Conservation (phyloP, 1,140 invertebrate species). For the Drusus annulatus region DNA sequence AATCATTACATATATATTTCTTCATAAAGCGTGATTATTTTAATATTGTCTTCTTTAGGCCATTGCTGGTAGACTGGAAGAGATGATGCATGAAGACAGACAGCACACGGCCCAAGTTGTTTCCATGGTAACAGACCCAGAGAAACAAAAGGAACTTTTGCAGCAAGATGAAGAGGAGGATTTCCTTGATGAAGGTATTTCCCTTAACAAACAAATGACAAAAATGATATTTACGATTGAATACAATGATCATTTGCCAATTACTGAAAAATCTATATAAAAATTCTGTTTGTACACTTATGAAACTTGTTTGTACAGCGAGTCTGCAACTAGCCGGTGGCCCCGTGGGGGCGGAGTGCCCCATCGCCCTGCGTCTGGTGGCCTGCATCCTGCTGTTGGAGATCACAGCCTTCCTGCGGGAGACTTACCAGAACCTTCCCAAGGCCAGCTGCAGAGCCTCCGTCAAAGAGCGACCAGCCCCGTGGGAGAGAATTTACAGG, state of each 20-base stretch:
- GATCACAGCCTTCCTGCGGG: slow-evolving; percentile 96
- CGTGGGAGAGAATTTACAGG: slow-evolving; percentile 86
- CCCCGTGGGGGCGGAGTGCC: slow-evolving; percentile 80
- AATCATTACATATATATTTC: neutral
- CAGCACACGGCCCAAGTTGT: slow-evolving; percentile 79
- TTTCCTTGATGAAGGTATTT: slow-evolving; percentile 94
- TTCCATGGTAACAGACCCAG: slow-evolving; percentile 84
- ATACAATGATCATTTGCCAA: too few relatives aligned
- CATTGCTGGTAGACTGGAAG: slow-evolving; percentile 89
- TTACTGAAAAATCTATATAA: too few relatives aligned
- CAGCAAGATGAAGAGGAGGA: slow-evolving; percentile 97
- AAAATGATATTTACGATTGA: too few relatives aligned
- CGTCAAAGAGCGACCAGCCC: slow-evolving; percentile 80
- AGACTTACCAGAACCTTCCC: slow-evolving; percentile 91
- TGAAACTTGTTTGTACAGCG: slow-evolving; percentile 72
- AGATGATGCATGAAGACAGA: slow-evolving; percentile 84
- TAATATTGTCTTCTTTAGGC: slow-evolving; percentile 64
- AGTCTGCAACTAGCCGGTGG: slow-evolving; percentile 89
- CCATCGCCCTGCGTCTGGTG: slow-evolving; percentile 91
- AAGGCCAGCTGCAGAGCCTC: slow-evolving; percentile 78
- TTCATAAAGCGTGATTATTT: neutral
- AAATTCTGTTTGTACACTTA: too few relatives aligned
- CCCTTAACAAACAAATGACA: neutral
- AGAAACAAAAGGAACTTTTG: slow-evolving; percentile 86
- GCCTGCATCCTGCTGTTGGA: slow-evolving; percentile 95